Percentiles rank a stretch among this genome's conserved stretches.
These are phyloP conservation scores for Eidolon dupreanum DNA, from an alignment of 2,797 vertebrate species.

Conservation along the genomic window DNA sequence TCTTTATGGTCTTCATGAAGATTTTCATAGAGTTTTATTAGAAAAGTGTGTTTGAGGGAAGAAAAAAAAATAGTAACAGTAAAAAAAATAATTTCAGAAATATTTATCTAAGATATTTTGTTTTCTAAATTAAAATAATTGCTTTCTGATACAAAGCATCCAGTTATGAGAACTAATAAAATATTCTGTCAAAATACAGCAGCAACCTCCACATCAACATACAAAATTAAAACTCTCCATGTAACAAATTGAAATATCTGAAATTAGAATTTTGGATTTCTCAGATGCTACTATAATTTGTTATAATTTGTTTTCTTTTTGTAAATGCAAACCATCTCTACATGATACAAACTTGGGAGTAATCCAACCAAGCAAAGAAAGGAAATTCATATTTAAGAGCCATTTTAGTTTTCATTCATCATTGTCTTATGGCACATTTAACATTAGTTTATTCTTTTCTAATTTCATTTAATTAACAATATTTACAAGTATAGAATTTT, in stretches of 20 bases:
- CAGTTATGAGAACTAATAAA: not conserved
- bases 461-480: constrained; percentile 26
- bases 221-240: not conserved
- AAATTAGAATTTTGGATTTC: not conserved
- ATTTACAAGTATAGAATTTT: not conserved
- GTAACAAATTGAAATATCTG: not conserved
- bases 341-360: not conserved
- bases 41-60: not conserved
- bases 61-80: not conserved
- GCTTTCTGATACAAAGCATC: not conserved
- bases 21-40: not conserved
- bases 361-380: not conserved
- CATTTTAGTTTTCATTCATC: not conserved
- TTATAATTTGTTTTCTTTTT: not conserved
- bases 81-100: not conserved
- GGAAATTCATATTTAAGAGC: not conserved
- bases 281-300: not conserved
- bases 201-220: not conserved
- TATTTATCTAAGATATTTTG: not conserved
- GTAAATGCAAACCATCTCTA: not conserved
- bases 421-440: constrained; percentile 16
- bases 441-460: constrained; percentile 17
- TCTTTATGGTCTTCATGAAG: not conserved
- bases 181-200: not conserved
- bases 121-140: not conserved